phyloP scores from a whole-genome alignment of 2,888 invertebrate genomes.

The Allacma fusca region DNA sequence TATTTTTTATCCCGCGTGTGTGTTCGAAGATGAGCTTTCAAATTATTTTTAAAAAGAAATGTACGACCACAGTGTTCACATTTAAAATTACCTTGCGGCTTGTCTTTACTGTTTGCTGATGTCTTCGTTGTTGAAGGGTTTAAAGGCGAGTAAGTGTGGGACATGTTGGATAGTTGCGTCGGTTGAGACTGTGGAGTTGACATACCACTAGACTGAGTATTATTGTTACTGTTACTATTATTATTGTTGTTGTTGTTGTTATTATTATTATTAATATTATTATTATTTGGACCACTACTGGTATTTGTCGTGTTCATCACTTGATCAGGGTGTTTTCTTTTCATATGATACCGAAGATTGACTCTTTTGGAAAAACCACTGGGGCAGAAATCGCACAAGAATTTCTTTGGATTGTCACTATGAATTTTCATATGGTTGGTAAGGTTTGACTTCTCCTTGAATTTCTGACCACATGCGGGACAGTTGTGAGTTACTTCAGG shows the following conservation, averaged over 20 bases:
- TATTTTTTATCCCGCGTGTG: conserved; percentile 61
- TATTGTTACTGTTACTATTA: no score
- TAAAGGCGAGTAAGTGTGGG: conserved; percentile 35
- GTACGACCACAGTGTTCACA: conserved; percentile 60
- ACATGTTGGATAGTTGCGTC: conserved; percentile 29
- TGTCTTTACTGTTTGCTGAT: conserved; percentile 49
- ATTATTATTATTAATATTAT: conserved; percentile 52
- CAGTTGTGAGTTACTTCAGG: conserved; percentile 57
- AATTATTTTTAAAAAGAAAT: conserved; percentile 58
- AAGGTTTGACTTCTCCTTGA: conserved; percentile 58
- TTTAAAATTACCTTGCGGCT: conserved; percentile 59
- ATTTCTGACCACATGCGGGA: conserved; percentile 59
- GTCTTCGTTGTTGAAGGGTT: conserved; percentile 28
- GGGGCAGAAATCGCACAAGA: conserved; percentile 60
- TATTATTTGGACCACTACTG: conserved; percentile 46
- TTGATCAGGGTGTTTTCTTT: conserved; percentile 59
- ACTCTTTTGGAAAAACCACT: conserved; percentile 60
- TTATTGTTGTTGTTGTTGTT: conserved; percentile 31
- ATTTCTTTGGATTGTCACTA: conserved; percentile 59
- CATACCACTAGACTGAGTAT: conserved; percentile 29
- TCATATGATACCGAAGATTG: conserved; percentile 60
- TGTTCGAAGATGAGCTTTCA: conserved; percentile 61
- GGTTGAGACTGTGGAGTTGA: conserved; percentile 24
- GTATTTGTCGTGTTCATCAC: conserved; percentile 43
- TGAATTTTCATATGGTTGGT: conserved; percentile 55